phyloP scores from a whole-genome alignment of 1,140 invertebrate genomes.

The Apis laboriosa region DNA sequence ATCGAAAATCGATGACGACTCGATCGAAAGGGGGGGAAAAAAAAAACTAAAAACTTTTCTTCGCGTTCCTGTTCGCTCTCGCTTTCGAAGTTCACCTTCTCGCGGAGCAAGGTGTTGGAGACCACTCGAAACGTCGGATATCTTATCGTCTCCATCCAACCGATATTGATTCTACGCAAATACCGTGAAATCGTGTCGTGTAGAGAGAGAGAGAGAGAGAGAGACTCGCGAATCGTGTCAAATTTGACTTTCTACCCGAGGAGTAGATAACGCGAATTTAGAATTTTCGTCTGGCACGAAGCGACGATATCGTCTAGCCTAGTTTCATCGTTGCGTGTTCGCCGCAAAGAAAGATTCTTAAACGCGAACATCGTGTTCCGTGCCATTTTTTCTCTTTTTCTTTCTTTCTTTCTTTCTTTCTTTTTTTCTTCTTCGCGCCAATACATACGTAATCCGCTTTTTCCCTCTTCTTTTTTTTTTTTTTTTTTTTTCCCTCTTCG shows the following conservation, averaged over 20 bases:
- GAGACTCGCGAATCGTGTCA: not conserved
- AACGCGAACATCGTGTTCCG: too few species aligned
- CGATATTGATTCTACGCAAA: not conserved
- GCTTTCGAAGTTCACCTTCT: not conserved
- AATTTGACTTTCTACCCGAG: not conserved
- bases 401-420: too few species aligned
- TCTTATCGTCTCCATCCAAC: constrained; percentile 13
- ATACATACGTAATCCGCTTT: too few species aligned
- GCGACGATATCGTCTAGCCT: not conserved
- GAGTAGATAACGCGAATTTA: not conserved
- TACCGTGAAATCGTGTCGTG: not conserved
- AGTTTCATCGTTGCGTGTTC: not conserved
- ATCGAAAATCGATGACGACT: too few species aligned
- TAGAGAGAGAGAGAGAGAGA: too few species aligned
- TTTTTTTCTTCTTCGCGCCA: too few species aligned
- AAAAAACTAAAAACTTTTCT: not conserved
- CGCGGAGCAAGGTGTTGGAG: not conserved
- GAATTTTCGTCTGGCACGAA: not conserved
- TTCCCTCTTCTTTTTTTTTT: too few species aligned
- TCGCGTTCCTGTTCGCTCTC: not conserved
- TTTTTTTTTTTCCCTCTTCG: too few species aligned
- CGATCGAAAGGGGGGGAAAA: too few species aligned
- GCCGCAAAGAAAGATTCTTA: too few species aligned
- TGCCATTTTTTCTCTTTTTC: too few species aligned
- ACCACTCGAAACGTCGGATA: not conserved